Evolutionary conservation across 2,888 invertebrate genomes (phyloP), one percentile per base, ranked within the genome.

Genomic region (Dasysyrphus albostriatus): DNA sequence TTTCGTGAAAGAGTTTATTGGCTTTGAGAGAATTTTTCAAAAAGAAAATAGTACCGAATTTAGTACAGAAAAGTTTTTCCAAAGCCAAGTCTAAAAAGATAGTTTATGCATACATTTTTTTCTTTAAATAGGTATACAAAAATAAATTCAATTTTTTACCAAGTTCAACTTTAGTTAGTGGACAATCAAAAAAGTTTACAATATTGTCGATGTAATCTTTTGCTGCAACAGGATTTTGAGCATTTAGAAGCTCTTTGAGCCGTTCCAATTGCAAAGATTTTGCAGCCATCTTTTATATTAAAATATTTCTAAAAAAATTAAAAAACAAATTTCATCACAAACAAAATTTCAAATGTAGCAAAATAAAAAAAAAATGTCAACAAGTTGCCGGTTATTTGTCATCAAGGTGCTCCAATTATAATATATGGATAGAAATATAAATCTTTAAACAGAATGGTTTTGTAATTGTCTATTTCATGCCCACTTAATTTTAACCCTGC

Each of bases 181-280:
- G 61, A 44, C 24, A 37, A 44, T 85, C 85, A 49, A 90, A 89
- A 69, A 89, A 89, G 9, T 82, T 88, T 1, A 75, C 83, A 44
- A 89, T 61, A 76, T 87, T 88, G n/a, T 89, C 83, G 10, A 90
- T 54, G 19, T 76, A 75, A 69, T 89, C 89, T 29, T 85, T 88
- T 10, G 89, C 89, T 32, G 88, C 88, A 37, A 54, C 47, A 6
- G 88, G 82, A 83, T 89, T 89, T 47, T 85, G 78, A 8, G 77
- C 47, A 16, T 82, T 88, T 3, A 89, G 67, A 1, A 61, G 78
- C 34, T 84, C 74, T 67, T 89, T 89, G 2, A 89, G 65, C 0
- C 88, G 83, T 32, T 75, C 69, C 16, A 89, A 75, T 29, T 70
- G 74, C 29, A 89, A 56, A 34, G 88, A 72, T 75, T 88, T 88